Evolutionary conservation across 2,113 vertebrate genomes (phyloP), one percentile per base, ranked within the genome.

Genomic region (Nestor notabilis): DNA sequence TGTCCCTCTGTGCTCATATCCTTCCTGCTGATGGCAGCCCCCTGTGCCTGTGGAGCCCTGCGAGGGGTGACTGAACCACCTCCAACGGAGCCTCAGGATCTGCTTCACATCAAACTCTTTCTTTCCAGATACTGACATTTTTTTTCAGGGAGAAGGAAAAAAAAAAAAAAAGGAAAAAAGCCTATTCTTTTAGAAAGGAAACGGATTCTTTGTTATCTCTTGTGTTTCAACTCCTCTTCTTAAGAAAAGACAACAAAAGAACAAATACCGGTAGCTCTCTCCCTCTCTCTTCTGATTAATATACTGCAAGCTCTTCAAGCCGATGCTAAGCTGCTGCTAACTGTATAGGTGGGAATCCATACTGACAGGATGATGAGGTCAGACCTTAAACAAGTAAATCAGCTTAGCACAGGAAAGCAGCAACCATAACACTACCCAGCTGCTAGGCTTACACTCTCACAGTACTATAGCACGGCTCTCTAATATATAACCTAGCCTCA

Each of bases 61-160:
- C 60, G 99, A 99, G 92, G 99, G 99, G 98, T 99, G 99, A 95
- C 99, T 99, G 93, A 99, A 99, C 99, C 99, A 99, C 84, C 99
- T 98, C 99, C 99, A 99, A 95, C 99, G 99, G 49, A 99, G 99
- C 98, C 99, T 98, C 90, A 99, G 98, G 97, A 99, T 99, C 98
- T 99, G 99, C 97, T 99, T 99, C 97, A 99, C 99, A 76, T 99
- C 99, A 98, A 99, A 99, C 97, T 99, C 99, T 96, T 99, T 99
- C 98, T 99, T 99, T 66, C 99, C 99, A 80, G 99, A 99, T 29
- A 99, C 98, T 94, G 99, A 99, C 99, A 99, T 99, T 91, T 97
- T 89, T 98, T 98, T 97, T 95, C 91, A 68, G 81, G 88, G 56
- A 77, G 81, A 83, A 95, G 94, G 83, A 92, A 96, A 95, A 96